Evolutionary conservation across 2,113 vertebrate genomes (phyloP).

Genomic region (Erythrocercus mccallii): DNA sequence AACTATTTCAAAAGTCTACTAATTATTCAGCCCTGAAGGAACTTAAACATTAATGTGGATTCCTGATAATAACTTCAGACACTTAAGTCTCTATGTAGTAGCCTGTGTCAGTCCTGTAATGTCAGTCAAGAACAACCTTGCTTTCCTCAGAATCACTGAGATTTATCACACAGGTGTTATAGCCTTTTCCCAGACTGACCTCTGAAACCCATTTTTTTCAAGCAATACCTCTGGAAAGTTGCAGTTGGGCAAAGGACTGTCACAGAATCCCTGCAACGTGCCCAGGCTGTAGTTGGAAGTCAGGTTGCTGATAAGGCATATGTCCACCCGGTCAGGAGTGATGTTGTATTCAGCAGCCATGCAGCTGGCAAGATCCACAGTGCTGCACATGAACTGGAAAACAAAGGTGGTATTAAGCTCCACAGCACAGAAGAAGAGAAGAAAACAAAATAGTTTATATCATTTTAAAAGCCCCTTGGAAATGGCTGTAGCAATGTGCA

Average conservation of each 20-base stretch:
- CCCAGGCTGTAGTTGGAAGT: constrained; percentile 86
- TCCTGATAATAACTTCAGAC: not conserved
- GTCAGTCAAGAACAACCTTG: not conserved
- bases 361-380: constrained; percentile 81
- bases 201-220: not conserved
- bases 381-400: constrained; percentile 90
- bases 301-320: constrained; percentile 81
- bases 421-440: not conserved
- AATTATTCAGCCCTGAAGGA: not conserved
- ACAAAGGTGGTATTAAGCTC: not conserved
- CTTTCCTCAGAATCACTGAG: not conserved
- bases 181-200: not conserved
- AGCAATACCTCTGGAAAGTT: constrained; percentile 94
- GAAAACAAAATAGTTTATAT: not conserved
- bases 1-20: not conserved
- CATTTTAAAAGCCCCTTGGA: not conserved
- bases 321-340: constrained; percentile 75
- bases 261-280: constrained; percentile 74
- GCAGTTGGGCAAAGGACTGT: constrained; percentile 80
- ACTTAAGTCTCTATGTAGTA: not conserved
- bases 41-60: not conserved
- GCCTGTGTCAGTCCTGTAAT: not conserved
- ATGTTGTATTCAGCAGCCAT: constrained; percentile 84
- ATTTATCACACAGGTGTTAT: not conserved
- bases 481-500: not conserved